phyloP scores from a whole-genome alignment of 2,113 vertebrate genomes.

The Amblyopsis rosae region DNA sequence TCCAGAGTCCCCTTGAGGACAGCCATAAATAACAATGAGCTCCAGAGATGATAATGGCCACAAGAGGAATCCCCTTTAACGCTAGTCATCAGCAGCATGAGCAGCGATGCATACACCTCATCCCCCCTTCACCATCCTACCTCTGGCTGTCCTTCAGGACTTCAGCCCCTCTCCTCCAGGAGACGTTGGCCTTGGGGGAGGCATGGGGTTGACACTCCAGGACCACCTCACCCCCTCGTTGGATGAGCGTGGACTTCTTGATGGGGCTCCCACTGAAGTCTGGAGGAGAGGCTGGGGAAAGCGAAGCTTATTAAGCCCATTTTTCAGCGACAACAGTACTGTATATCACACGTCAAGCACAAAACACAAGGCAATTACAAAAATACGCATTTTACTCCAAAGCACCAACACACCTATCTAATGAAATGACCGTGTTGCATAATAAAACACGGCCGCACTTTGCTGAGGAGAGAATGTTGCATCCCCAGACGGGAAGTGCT shows the following conservation, averaged over 20 bases:
- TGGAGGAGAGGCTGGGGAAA: slow-evolving; percentile 80
- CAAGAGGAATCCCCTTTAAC: slow-evolving; percentile 17
- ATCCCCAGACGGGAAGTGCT: background rate
- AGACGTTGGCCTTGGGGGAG: slow-evolving; percentile 81
- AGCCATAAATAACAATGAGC: slow-evolving; percentile 43
- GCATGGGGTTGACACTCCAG: slow-evolving; percentile 82
- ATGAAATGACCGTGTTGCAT: slow-evolving; percentile 47
- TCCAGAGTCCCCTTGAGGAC: slow-evolving; percentile 30
- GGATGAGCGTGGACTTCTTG: slow-evolving; percentile 80
- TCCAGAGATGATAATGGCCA: slow-evolving; percentile 27
- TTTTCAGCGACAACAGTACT: slow-evolving; percentile 23
- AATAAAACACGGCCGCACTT: slow-evolving; percentile 10
- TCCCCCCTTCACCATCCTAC: slow-evolving; percentile 60
- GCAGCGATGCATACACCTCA: slow-evolving; percentile 18
- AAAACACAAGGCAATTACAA: slow-evolving; percentile 40
- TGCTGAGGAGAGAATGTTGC: slow-evolving; percentile 1
- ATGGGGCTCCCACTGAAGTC: slow-evolving; percentile 84
- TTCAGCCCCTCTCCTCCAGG: slow-evolving; percentile 81
- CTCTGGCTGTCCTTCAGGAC: slow-evolving; percentile 76
- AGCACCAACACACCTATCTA: slow-evolving; percentile 16
- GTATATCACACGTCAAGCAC: slow-evolving; percentile 39
- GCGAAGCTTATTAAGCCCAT: slow-evolving; percentile 7
- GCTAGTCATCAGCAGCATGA: slow-evolving; percentile 19
- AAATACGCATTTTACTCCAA: slow-evolving; percentile 15
- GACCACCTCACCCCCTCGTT: slow-evolving; percentile 81